Evolutionary conservation across 2,888 invertebrate genomes (phyloP).

Genomic region (Chymomyza fuscimana): DNA sequence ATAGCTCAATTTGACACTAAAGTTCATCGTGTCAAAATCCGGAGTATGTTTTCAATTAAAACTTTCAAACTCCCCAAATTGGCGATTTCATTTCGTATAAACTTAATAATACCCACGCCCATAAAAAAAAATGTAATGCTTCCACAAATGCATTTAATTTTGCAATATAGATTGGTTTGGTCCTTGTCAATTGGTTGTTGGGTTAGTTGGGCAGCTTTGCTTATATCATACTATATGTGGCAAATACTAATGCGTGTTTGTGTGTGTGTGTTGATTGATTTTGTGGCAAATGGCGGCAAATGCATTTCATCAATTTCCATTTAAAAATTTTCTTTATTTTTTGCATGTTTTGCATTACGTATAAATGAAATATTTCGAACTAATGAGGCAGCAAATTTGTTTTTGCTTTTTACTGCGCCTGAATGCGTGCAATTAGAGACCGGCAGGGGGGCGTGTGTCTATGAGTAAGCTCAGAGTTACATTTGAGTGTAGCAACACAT

Average conservation of each 20-base stretch:
- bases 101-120: conserved; percentile 2
- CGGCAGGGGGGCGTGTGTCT: conserved; percentile 16
- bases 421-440: conserved; percentile 56
- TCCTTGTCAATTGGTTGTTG: not conserved
- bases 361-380: conserved; percentile 40
- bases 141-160: conserved; percentile 64
- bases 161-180: conserved; percentile 31
- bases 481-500: conserved; percentile 40
- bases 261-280: conserved; percentile 49
- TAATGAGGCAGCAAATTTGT: conserved; percentile 60
- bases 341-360: conserved; percentile 23
- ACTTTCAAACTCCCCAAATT: not conserved
- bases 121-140: too few species aligned
- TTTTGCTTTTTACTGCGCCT: conserved; percentile 54
- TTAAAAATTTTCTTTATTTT: conserved; percentile 22
- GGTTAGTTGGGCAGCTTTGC: not conserved
- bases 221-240: not conserved
- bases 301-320: conserved; percentile 51
- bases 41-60: too few species aligned
- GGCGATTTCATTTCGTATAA: not conserved
- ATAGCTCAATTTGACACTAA: too few species aligned
- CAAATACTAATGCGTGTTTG: too few species aligned
- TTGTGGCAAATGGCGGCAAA: conserved; percentile 61
- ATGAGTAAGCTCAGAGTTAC: not conserved
- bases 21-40: too few species aligned